phyloP scores from a whole-genome alignment of 2,888 invertebrate genomes.

The Drosophila greeni region DNA sequence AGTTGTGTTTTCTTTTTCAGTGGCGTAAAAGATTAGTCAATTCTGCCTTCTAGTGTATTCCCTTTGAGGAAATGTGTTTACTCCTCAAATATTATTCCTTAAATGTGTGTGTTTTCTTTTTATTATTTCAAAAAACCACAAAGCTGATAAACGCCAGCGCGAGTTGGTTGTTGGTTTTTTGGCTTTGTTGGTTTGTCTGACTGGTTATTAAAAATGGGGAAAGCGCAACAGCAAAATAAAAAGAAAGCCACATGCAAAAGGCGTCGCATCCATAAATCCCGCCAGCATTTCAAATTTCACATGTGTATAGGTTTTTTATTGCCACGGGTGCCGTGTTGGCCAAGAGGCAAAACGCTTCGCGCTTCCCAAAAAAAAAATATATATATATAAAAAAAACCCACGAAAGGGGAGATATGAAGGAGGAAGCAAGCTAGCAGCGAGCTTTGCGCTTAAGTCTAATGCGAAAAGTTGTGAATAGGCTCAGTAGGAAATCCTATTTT shows the following conservation, averaged over 20 bases:
- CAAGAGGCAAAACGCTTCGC: slow-evolving; percentile 22
- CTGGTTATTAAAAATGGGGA: slow-evolving; percentile 68
- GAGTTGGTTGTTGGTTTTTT: slow-evolving; percentile 48
- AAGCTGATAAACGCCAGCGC: slow-evolving; percentile 56
- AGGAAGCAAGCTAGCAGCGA: slow-evolving; percentile 53
- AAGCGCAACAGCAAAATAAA: slow-evolving; percentile 41
- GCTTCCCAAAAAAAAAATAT: slow-evolving; percentile 1
- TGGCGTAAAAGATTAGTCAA: neutral
- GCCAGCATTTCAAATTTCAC: slow-evolving; percentile 68
- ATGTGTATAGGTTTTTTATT: slow-evolving; percentile 72
- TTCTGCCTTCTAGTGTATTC: neutral
- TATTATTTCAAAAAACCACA: slow-evolving; percentile 62
- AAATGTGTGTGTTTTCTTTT: slow-evolving; percentile 40
- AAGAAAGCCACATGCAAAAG: slow-evolving; percentile 31
- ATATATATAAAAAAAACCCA: neutral
- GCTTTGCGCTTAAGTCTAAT: slow-evolving; percentile 75
- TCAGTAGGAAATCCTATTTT: slow-evolving; percentile 74
- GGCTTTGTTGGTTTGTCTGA: slow-evolving; percentile 53
- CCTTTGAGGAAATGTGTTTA: slow-evolving; percentile 42
- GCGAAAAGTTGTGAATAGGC: slow-evolving; percentile 74
- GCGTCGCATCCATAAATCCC: slow-evolving; percentile 65
- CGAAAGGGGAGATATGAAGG: neutral
- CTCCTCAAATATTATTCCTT: slow-evolving; percentile 37
- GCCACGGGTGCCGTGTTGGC: slow-evolving; percentile 45
- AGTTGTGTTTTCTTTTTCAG: neutral